Base-by-base conservation (phyloP, 2,797 vertebrate genomes). In the Zenarchopterus dispar region DNA sequence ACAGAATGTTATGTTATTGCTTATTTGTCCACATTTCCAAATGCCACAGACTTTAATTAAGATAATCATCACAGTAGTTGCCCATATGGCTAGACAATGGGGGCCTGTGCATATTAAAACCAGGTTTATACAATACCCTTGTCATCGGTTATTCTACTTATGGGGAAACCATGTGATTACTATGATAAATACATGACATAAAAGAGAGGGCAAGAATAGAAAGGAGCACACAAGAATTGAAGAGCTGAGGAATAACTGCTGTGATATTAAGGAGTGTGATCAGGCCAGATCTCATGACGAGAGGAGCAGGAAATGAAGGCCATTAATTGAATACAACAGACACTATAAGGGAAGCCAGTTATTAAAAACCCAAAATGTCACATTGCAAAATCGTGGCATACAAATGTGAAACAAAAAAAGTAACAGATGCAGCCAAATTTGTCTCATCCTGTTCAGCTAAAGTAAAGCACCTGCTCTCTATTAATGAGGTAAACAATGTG, bases 1-100 rank as follows among this genome's bases (percentile, higher is more conserved):
- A 81, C 70, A 61, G 57, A 55, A 62, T 47, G 62, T 72, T 70
- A 19, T 45, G 66, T 85, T 91, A 86, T 91, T 90, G 84, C 78
- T 84, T 87, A 84, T 91, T 91, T 90, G 72, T 85, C 82, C 84
- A 86, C 63, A 84, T 90, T 86, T 91, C 58, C 82, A 78, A 88
- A 71, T 87, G 86, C 91, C 86, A 86, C 70, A 69, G 60, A 82
- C 81, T 92, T 91, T 92, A 91, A 92, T 93, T 92, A 91, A 87
- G 85, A 92, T 88, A 88, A 92, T 90, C 85, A 91, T 91, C 88
- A 57, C 49, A 3, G 57, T 62, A 68, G 80, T 62, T 75, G 67
- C 73, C 85, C 36, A 43, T 80, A 62, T 72, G 86, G 86, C 69
- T 80, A 71, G 57, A 75, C 59, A 62, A 61, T 75, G 70, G 73